A percentile compares a stretch with the other conserved stretches of the same genome.
These are phyloP conservation scores for Charanyca ferruginea DNA, from an alignment of 2,888 invertebrate species.

Conservation along the genomic window DNA sequence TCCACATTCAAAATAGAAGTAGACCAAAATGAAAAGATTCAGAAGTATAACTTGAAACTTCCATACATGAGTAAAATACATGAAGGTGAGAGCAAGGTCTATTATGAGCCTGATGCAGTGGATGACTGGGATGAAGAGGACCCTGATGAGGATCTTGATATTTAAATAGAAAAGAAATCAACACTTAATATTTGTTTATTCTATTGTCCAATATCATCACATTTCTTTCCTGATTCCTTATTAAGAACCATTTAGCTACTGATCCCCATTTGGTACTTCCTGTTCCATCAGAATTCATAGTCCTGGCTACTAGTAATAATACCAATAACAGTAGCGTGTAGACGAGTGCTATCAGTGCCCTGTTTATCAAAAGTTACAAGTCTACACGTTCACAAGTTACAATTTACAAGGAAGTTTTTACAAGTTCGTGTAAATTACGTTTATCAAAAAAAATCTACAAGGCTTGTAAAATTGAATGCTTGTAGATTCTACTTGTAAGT, in stretches of 20 bases:
- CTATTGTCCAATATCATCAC: neutral
- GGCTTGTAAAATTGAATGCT: no score
- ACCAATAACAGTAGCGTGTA: no score
- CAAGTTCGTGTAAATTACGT: no score
- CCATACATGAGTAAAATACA: slow-evolving; percentile 92
- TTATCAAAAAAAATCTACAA: no score
- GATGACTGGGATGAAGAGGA: slow-evolving; percentile 97
- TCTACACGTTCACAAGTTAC: no score
- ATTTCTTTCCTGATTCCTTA: neutral
- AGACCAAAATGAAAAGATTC: slow-evolving; percentile 91
- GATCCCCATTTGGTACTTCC: neutral
- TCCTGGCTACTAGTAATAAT: no score
- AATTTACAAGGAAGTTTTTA: no score
- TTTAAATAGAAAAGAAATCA: slow-evolving; percentile 76
- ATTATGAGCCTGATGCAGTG: slow-evolving; percentile 94
- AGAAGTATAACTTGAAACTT: slow-evolving; percentile 91
- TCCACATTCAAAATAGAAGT: slow-evolving; percentile 93
- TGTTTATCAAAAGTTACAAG: no score
- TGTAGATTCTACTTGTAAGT: no score
- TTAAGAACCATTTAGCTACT: neutral
- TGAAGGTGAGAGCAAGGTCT: slow-evolving; percentile 92
- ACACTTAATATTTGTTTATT: neutral
- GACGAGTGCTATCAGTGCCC: no score
- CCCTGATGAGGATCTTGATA: slow-evolving; percentile 96
- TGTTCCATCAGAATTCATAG: neutral